Conservation (phyloP, 2,113 vertebrate species). For the Leucopternis melanops region DNA sequence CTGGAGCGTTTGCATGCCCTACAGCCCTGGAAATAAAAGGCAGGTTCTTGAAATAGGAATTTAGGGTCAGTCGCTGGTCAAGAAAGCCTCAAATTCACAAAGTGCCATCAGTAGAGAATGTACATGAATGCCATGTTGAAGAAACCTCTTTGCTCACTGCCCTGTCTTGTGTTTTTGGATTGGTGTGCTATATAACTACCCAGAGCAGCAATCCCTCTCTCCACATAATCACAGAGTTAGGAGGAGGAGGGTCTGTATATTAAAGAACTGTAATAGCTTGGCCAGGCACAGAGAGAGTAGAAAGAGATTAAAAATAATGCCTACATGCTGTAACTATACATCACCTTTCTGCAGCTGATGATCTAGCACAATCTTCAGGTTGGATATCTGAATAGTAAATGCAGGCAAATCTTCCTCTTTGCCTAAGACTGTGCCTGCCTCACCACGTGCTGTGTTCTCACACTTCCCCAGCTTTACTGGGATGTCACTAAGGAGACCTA, state of each 20-base stretch:
- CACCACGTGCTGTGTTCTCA: neutral
- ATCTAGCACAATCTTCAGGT: neutral
- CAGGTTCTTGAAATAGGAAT: neutral
- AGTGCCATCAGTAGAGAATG: rapidly evolving
- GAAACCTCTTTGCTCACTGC: neutral
- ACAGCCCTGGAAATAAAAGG: neutral
- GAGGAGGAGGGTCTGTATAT: neutral
- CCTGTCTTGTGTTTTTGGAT: neutral
- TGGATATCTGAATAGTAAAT: neutral
- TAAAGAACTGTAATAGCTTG: neutral
- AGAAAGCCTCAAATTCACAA: neutral
- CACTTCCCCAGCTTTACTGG: neutral
- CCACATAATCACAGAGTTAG: neutral
- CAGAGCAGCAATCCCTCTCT: neutral
- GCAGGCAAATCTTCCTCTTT: neutral
- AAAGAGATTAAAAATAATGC: neutral
- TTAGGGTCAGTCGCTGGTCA: neutral
- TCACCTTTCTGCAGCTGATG: neutral
- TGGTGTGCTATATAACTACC: neutral
- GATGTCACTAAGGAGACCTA: neutral
- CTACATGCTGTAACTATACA: neutral
- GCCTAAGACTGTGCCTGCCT: neutral
- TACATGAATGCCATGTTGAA: neutral
- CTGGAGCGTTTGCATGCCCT: neutral
- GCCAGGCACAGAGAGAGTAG: neutral